phyloP scores from a whole-genome alignment of 2,797 vertebrate genomes.

The Coreius guichenoti region DNA sequence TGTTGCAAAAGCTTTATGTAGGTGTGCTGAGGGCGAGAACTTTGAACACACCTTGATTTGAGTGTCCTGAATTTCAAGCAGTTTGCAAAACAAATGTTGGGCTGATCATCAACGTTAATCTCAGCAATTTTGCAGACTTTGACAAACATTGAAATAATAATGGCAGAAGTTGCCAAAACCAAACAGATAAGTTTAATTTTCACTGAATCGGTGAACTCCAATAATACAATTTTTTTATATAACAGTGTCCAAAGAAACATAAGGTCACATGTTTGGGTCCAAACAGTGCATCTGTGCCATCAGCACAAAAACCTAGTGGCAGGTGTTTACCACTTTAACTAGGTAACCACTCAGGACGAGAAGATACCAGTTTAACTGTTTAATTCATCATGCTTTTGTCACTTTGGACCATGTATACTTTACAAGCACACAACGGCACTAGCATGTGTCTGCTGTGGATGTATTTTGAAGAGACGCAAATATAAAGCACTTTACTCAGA shows the following conservation, averaged over 20 bases:
- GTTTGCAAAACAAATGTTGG: background rate
- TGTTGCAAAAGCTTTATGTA: background rate
- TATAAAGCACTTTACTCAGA: background rate
- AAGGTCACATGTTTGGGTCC: background rate
- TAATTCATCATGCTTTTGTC: background rate
- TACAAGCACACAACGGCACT: background rate
- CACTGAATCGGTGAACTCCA: background rate
- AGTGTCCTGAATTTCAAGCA: background rate
- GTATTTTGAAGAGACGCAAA: background rate
- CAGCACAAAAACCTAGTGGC: background rate
- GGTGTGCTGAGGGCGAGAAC: background rate
- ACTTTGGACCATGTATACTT: background rate
- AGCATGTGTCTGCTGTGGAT: background rate
- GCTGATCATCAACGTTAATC: constrained; percentile 1
- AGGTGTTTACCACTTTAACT: background rate
- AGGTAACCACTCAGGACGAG: background rate
- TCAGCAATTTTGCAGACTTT: background rate
- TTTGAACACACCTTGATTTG: constrained; percentile 21
- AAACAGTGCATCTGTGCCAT: background rate
- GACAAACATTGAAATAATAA: background rate
- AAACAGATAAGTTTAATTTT: background rate
- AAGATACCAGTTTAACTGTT: background rate
- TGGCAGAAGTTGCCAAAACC: background rate
- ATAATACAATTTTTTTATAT: background rate
- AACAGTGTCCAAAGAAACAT: background rate